These are phyloP conservation scores for Drosophila setosimentum DNA, from an alignment of 2,888 invertebrate species.

Conservation along the genomic window DNA sequence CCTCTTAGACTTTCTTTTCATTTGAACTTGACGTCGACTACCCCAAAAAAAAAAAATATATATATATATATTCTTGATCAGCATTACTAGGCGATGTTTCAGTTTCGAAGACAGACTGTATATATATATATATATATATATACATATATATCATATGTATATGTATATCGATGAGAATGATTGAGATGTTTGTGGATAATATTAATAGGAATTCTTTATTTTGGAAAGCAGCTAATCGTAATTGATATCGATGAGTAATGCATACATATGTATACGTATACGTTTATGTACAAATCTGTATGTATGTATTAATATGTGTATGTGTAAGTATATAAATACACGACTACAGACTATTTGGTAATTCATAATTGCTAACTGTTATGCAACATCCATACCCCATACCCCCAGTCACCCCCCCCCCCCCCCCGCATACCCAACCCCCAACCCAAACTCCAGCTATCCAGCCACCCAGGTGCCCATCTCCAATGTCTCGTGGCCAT, in stretches of 20 bases:
- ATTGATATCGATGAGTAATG: constrained; percentile 33
- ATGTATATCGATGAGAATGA: neutral
- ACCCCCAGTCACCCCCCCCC: no score
- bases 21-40: neutral
- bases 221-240: constrained; percentile 62
- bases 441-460: no score
- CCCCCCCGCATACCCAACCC: no score
- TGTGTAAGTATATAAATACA: constrained; percentile 35
- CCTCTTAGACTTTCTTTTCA: no score
- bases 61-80: neutral
- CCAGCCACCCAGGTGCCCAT: neutral
- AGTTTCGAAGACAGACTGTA: neutral
- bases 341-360: constrained; percentile 33
- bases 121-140: neutral
- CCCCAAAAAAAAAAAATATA: neutral
- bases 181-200: constrained; percentile 3
- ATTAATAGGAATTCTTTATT: constrained; percentile 73
- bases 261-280: no score
- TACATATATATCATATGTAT: neutral
- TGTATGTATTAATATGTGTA: neutral
- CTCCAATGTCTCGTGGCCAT: neutral
- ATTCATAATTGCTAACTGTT: constrained; percentile 9
- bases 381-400: no score
- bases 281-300: constrained; percentile 4
- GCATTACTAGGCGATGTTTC: neutral